phyloP scores from a whole-genome alignment of 2,113 vertebrate genomes.

The Nanorana parkeri region DNA sequence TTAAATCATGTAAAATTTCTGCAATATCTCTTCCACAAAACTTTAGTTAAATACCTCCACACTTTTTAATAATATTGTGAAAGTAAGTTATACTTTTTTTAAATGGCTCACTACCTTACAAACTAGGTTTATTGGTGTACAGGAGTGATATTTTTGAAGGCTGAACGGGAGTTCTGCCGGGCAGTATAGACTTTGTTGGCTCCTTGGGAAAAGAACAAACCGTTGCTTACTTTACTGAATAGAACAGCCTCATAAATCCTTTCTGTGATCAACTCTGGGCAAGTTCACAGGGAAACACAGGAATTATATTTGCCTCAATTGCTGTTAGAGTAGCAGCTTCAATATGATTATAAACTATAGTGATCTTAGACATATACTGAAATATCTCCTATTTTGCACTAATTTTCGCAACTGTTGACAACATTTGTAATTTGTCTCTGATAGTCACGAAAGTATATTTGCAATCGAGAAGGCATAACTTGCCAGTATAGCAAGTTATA shows the following conservation, averaged over 20 bases:
- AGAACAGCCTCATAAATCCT: conserved; percentile 51
- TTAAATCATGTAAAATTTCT: too few species aligned
- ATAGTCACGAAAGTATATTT: too few species aligned
- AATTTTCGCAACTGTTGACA: too few species aligned
- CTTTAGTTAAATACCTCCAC: too few species aligned
- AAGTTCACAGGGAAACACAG: neutral
- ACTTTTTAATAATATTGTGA: too few species aligned
- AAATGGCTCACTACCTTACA: neutral
- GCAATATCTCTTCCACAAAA: too few species aligned
- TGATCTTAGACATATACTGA: too few species aligned
- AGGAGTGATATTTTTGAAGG: conserved; percentile 48
- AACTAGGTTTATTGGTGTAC: conserved; percentile 32
- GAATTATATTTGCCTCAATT: neutral
- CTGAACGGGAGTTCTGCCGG: conserved; percentile 45
- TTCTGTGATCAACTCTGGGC: conserved; percentile 24
- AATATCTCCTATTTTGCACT: too few species aligned
- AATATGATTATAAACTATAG: too few species aligned
- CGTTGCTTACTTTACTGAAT: conserved; percentile 55
- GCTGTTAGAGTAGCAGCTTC: neutral
- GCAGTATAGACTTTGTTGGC: conserved; percentile 45
- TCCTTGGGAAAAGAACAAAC: conserved; percentile 51
- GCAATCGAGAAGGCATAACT: too few species aligned
- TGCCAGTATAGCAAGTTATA: too few species aligned
- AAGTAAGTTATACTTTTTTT: neutral
- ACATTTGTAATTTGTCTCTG: too few species aligned